Percentiles rank a stretch among this genome's conserved stretches.
Conservation (phyloP, 2,797 vertebrate species). For the Falco rusticolus region DNA sequence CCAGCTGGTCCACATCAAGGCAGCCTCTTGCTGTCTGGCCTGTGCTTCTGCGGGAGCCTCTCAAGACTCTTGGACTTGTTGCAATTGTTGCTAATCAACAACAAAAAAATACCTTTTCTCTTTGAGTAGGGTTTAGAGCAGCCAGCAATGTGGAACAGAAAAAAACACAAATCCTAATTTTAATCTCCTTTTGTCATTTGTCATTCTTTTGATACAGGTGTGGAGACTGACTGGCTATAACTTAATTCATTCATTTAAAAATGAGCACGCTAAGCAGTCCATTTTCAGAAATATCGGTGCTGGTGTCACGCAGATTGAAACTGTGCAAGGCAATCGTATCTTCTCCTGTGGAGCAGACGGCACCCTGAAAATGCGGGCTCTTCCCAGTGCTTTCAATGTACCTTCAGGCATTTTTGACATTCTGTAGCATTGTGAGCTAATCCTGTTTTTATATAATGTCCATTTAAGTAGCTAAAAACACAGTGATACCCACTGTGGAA, state of each 20-base stretch:
- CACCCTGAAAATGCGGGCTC: constrained; percentile 95
- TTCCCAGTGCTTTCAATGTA: constrained; percentile 92
- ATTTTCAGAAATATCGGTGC: constrained; percentile 97
- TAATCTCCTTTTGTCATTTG: neutral
- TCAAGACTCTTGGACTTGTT: neutral
- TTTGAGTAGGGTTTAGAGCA: neutral
- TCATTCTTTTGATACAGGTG: constrained; percentile 80
- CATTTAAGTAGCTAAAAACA: constrained; percentile 30
- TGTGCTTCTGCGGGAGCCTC: neutral
- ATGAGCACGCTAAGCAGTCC: constrained; percentile 96
- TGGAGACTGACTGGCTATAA: constrained; percentile 92
- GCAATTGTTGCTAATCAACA: neutral
- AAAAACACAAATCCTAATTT: neutral
- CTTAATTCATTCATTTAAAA: constrained; percentile 95
- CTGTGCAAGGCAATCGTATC: constrained; percentile 88
- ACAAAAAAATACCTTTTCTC: neutral
- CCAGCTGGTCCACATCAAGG: neutral
- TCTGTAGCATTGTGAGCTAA: constrained; percentile 78
- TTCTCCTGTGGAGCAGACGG: constrained; percentile 98
- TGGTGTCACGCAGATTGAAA: constrained; percentile 95
- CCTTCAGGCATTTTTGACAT: constrained; percentile 89
- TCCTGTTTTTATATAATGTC: constrained; percentile 58
- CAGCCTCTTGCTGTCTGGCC: neutral
- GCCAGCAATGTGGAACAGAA: neutral
- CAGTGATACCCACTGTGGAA: neutral